A percentile compares a stretch with the other conserved stretches of the same genome.
Conservation (phyloP, 2,113 vertebrate species). For the Catharus fuscescens region DNA sequence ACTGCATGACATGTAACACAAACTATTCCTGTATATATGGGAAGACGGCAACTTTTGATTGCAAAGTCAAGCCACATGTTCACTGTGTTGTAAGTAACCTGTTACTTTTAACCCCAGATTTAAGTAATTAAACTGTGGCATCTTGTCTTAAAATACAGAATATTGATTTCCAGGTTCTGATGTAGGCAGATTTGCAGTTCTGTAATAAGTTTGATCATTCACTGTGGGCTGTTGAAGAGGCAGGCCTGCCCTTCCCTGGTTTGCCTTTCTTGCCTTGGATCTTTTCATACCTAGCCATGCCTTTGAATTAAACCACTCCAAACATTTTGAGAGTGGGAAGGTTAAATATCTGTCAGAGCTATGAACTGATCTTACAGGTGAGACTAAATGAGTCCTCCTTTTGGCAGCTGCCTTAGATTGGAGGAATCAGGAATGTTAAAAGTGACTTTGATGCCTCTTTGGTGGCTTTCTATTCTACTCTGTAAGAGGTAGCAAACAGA, state of each 20-base stretch:
- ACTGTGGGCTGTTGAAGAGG: neutral
- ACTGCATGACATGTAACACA: conserved; percentile 85
- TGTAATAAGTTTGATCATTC: rapidly evolving
- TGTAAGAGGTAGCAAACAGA: neutral
- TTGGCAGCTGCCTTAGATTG: neutral
- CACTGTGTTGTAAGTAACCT: conserved; percentile 88
- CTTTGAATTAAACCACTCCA: neutral
- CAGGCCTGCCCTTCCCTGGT: neutral
- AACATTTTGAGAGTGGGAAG: neutral
- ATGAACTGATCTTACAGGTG: neutral
- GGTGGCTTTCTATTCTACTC: neutral
- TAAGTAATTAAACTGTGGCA: neutral
- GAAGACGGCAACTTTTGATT: conserved; percentile 82
- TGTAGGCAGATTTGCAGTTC: neutral
- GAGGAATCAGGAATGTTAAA: neutral
- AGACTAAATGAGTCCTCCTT: neutral
- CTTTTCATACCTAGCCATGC: neutral
- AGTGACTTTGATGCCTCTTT: neutral
- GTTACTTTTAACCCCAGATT: neutral
- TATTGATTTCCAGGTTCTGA: neutral
- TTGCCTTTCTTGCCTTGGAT: neutral
- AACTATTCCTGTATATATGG: conserved; percentile 90
- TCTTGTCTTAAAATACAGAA: neutral
- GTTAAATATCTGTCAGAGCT: neutral
- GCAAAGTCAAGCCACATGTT: conserved; percentile 82